phyloP scores from a whole-genome alignment of 2,113 vertebrate genomes.

The Nyctereutes procyonoides region DNA sequence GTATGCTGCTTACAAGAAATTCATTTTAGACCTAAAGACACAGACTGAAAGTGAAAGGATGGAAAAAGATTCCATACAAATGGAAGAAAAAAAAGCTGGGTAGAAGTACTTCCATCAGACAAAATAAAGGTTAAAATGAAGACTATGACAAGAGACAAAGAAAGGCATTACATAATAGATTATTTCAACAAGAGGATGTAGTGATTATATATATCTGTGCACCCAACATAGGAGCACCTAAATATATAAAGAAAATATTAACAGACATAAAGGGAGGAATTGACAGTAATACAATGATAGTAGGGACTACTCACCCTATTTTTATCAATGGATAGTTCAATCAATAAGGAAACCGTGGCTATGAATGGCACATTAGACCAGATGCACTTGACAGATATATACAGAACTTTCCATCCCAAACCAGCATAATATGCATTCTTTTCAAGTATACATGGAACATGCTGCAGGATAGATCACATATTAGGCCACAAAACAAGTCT shows the following conservation, averaged over 20 bases:
- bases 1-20: neutral
- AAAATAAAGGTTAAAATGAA: neutral
- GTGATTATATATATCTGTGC: neutral
- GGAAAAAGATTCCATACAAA: neutral
- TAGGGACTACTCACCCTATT: neutral
- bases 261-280: neutral
- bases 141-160: neutral
- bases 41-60: neutral
- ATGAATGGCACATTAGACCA: neutral
- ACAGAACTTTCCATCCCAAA: neutral
- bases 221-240: neutral
- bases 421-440: neutral
- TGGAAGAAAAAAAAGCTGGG: neutral
- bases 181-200: neutral
- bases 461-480: neutral
- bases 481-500: neutral
- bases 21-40: neutral
- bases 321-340: neutral
- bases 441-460: neutral
- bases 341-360: neutral
- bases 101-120: neutral
- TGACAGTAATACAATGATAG: neutral
- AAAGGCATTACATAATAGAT: neutral
- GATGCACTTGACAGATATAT: neutral
- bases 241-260: neutral